Conservation (phyloP, 2,888 invertebrate genomes). For the Arge pagana region DNA sequence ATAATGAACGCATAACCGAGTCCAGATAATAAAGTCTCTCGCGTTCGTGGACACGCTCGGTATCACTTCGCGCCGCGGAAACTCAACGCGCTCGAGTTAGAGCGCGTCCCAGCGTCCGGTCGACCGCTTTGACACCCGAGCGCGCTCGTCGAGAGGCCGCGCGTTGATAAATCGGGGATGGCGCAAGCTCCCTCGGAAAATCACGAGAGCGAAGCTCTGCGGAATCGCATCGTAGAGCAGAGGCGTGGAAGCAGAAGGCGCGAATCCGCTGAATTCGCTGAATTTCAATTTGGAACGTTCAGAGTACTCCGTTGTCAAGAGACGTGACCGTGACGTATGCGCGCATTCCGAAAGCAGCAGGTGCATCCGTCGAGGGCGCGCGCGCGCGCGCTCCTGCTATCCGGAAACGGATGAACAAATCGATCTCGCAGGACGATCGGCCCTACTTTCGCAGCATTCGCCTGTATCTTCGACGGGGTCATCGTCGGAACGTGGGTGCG, state of each 20-base stretch:
- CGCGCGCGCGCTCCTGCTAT: conserved; percentile 8
- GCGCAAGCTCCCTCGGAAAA: neutral
- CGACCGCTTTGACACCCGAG: neutral
- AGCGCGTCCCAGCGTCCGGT: neutral
- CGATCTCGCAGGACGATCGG: neutral
- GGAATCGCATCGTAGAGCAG: neutral
- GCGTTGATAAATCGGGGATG: neutral
- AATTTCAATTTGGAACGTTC: conserved; percentile 27
- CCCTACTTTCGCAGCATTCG: no score
- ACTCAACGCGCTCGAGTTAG: neutral
- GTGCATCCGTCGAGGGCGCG: conserved; percentile 5
- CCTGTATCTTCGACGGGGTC: no score
- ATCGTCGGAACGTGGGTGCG: no score
- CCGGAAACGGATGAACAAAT: conserved; percentile 14
- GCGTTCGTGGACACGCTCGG: conserved; percentile 3
- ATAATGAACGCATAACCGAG: conserved; percentile 19
- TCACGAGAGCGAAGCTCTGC: neutral
- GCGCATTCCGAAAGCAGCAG: conserved; percentile 12
- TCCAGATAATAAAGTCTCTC: conserved; percentile 15
- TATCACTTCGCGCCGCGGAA: neutral
- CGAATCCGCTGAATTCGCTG: conserved; percentile 9
- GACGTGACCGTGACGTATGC: conserved; percentile 34
- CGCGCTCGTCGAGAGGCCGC: no score
- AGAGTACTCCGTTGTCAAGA: conserved; percentile 35
- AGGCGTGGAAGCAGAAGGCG: no score